Base-by-base conservation (phyloP, 1,140 invertebrate species). In the Elysia chlorotica region DNA sequence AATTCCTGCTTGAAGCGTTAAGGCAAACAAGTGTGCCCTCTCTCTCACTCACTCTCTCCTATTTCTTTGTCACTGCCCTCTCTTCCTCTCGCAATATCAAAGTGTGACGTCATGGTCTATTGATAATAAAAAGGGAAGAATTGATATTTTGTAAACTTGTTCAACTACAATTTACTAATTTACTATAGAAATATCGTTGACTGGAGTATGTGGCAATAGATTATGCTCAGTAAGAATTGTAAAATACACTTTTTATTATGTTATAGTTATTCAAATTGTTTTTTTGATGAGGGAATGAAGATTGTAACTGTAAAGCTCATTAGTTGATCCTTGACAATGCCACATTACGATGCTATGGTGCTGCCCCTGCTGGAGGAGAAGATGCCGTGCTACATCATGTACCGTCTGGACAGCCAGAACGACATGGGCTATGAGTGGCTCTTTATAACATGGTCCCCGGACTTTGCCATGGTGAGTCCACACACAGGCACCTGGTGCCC, bases 301-400 rank as follows among this genome's bases (percentile, higher is more conserved):
- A 38, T 6, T 66, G 37, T 66, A 5, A 6, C 17, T 21, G 30
- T 19, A 31, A 35, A 35, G 35, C 41, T 63, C 17, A 4, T 63
- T 14, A 10, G 23, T 63, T 63, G 23, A 19, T 67, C 65, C 73
- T 73, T 75, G 30, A 75, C 76, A 48, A 31, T 41, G n/a, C 23
- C 65, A 84, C 87, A 90, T 89, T 98, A 94, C 89, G 93, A 96
- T 82, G 92, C 91, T 82, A 89, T 93, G 85, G 89, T 99, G 19
- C 88, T 91, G 66, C 90, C 92, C 2, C 83, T 95, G 59, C 88
- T 98, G 36, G 92, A 95, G 79, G 92, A 94, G 76, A 93, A 94
- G 85, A 92, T 96, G 81, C 97, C 98, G 56, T 96, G 95, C 79
- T 99, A 97, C 86, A 91, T 99, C 71, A 89, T 99, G 25, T 99